phyloP scores from a whole-genome alignment of 53 echinoderm and acorn worm genomes.

The Astropecten irregularis region DNA sequence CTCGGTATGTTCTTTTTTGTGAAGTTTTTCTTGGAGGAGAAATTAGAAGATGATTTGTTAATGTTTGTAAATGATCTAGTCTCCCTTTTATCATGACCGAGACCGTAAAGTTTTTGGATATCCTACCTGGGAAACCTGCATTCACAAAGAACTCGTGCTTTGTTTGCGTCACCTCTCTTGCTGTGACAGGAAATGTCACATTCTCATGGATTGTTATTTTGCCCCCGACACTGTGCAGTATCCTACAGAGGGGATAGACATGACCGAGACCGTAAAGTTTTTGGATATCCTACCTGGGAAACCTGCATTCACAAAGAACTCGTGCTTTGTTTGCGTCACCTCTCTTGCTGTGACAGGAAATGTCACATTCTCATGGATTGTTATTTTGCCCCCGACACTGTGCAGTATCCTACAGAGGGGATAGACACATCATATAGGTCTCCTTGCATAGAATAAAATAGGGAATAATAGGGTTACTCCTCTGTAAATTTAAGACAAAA shows the following conservation, averaged over 20 bases:
- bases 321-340: too few relatives aligned
- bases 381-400: neutral
- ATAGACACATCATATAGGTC: too few relatives aligned
- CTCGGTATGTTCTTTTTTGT: too few relatives aligned
- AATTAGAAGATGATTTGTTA: too few relatives aligned
- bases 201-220: neutral
- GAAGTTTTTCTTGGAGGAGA: too few relatives aligned
- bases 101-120: neutral
- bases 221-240: neutral
- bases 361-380: neutral
- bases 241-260: neutral
- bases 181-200: neutral
- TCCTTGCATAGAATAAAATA: too few relatives aligned
- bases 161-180: too few relatives aligned
- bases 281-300: neutral
- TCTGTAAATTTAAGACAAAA: too few relatives aligned
- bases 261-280: neutral
- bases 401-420: neutral
- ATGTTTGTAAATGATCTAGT: too few relatives aligned
- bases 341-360: neutral
- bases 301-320: neutral
- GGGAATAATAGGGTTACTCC: neutral
- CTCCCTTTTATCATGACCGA: neutral
- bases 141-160: neutral
- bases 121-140: constrained; percentile 7